Percentiles rank a stretch among this genome's conserved stretches.
phyloP scores from a whole-genome alignment of 2,113 vertebrate species.

The Petrocephalus microphthalmus region DNA sequence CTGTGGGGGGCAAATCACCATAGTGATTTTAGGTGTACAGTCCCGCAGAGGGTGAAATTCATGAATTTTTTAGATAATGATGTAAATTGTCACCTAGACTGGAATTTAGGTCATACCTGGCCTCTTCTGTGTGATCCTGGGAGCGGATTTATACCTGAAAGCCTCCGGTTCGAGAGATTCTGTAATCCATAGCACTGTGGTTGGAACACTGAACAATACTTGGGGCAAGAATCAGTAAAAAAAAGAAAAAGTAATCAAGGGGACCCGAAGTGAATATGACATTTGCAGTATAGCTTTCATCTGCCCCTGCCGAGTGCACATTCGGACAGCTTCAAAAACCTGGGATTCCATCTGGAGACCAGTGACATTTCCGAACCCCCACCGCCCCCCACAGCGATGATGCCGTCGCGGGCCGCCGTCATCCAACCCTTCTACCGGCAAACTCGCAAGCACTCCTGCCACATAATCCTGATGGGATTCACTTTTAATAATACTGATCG shows the following conservation, averaged over 20 bases:
- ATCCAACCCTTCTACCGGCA: not conserved
- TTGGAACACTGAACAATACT: not conserved
- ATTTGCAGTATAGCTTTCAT: not conserved
- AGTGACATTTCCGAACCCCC: conserved; percentile 10
- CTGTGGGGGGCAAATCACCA: not conserved
- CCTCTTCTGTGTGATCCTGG: not conserved
- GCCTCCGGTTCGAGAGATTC: not conserved
- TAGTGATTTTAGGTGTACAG: not conserved
- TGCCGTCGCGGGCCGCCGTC: not conserved
- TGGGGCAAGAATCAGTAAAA: not conserved
- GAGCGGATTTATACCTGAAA: not conserved
- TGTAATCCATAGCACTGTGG: not conserved
- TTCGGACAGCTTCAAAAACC: conserved; percentile 7
- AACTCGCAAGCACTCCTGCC: not conserved
- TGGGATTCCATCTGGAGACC: conserved; percentile 13
- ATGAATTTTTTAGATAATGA: not conserved
- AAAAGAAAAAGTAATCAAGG: not conserved
- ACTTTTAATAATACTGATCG: not conserved
- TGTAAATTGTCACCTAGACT: no score
- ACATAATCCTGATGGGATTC: not conserved
- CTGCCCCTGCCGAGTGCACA: not conserved
- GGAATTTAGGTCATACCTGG: not conserved
- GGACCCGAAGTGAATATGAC: not conserved
- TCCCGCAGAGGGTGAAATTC: not conserved
- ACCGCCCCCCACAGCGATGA: not conserved